These are phyloP conservation scores for Idaea aversata DNA, from an alignment of 2,888 invertebrate species.

Conservation along the genomic window DNA sequence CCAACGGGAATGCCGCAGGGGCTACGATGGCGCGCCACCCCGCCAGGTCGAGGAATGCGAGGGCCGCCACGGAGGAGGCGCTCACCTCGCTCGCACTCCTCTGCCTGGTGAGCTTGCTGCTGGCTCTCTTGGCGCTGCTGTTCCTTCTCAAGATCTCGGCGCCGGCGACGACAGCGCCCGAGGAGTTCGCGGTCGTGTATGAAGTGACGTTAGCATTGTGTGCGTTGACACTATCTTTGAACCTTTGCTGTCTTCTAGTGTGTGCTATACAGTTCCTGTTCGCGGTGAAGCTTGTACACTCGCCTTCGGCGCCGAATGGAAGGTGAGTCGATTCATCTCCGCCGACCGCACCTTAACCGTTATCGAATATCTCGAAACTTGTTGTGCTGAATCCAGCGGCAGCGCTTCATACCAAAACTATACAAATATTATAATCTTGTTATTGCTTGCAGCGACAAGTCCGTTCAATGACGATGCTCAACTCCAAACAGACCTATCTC, in stretches of 20 bases:
- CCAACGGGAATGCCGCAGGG: constrained; percentile 81
- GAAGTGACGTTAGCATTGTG: constrained; percentile 95
- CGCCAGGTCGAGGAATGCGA: constrained; percentile 55
- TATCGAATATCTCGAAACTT: constrained; percentile 55
- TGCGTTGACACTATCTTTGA: constrained; percentile 92
- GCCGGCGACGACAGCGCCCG: constrained; percentile 81
- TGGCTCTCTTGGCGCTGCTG: constrained; percentile 90
- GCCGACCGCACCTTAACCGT: constrained; percentile 21
- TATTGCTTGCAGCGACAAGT: constrained; percentile 43
- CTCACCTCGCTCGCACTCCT: constrained; percentile 91
- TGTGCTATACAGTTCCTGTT: constrained; percentile 97
- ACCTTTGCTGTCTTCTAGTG: constrained; percentile 94
- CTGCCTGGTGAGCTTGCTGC: constrained; percentile 90
- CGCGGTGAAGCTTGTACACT: constrained; percentile 94
- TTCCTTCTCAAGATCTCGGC: constrained; percentile 92
- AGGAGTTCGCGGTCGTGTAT: constrained; percentile 93
- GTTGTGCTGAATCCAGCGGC: constrained; percentile 43
- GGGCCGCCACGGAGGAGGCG: constrained; percentile 83
- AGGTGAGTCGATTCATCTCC: constrained; percentile 60
- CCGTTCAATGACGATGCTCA: constrained; percentile 29
- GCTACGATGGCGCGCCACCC: constrained; percentile 51
- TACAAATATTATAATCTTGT: constrained; percentile 58
- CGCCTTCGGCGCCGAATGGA: constrained; percentile 89
- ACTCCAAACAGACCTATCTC: constrained; percentile 59
- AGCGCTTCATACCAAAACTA: constrained; percentile 31